phyloP scores from a whole-genome alignment of 2,888 invertebrate genomes.

The Blomia tropicalis region DNA sequence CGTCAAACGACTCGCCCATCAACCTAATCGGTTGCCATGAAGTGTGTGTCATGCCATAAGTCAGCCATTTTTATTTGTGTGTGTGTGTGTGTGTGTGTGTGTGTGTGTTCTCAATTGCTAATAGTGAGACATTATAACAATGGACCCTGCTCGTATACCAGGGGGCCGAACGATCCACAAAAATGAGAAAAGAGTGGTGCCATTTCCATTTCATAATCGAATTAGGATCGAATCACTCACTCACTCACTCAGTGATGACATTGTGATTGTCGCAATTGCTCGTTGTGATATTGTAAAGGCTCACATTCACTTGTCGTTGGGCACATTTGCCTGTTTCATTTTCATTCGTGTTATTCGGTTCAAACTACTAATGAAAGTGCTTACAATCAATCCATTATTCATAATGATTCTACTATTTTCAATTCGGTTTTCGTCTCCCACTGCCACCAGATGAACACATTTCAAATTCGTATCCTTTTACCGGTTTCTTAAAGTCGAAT shows the following conservation, averaged over 20 bases:
- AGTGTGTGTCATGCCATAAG: constrained; percentile 6
- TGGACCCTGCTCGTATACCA: neutral
- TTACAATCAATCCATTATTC: too few relatives aligned
- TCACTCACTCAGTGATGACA: constrained; percentile 9
- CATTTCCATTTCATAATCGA: constrained; percentile 17
- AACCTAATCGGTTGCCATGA: neutral
- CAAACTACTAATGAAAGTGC: neutral
- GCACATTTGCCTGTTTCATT: neutral
- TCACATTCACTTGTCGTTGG: neutral
- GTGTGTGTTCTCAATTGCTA: too few relatives aligned
- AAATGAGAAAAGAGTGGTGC: neutral
- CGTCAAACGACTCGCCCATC: constrained; percentile 1
- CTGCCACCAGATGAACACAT: too few relatives aligned
- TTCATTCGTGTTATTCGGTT: neutral
- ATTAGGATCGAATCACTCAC: constrained; percentile 14
- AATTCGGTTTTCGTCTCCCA: too few relatives aligned
- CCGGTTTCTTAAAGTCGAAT: too few relatives aligned
- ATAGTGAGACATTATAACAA: constrained; percentile 3
- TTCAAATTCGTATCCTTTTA: too few relatives aligned
- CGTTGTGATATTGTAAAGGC: too few relatives aligned
- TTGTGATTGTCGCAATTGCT: neutral
- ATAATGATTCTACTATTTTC: too few relatives aligned
- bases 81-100: too few relatives aligned
- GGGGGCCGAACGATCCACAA: neutral
- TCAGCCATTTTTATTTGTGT: constrained; percentile 13